Percentiles rank a stretch among this genome's conserved stretches.
phyloP scores from a whole-genome alignment of 2,888 invertebrate genomes.

The Athripsodes cinereus region DNA sequence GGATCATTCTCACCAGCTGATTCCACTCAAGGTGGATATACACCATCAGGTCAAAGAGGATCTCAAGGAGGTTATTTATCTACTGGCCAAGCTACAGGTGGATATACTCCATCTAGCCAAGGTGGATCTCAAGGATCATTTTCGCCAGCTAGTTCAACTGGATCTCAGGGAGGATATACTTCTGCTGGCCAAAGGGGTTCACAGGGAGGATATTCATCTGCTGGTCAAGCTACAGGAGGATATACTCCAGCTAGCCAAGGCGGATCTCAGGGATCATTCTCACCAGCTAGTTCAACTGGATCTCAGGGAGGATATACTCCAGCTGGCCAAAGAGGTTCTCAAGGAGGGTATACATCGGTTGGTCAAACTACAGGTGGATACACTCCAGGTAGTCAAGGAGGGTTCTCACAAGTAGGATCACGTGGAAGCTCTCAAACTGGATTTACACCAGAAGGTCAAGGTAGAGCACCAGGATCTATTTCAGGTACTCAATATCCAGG shows the following conservation, averaged over 20 bases:
- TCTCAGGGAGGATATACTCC: background rate
- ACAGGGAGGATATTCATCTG: background rate
- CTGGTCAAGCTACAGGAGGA: background rate
- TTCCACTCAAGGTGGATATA: background rate
- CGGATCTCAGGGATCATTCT: conserved; percentile 19
- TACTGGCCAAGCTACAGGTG: conserved; percentile 13
- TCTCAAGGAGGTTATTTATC: background rate
- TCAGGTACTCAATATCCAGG: conserved; percentile 8
- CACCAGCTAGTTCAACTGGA: conserved; percentile 10
- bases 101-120: background rate
- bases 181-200: background rate
- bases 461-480: conserved; percentile 16
- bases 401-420: conserved; percentile 14
- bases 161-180: conserved; percentile 11
- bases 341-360: conserved; percentile 4
- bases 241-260: conserved; percentile 16
- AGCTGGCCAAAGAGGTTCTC: conserved; percentile 22
- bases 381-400: conserved; percentile 14
- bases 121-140: background rate
- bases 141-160: conserved; percentile 10
- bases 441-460: conserved; percentile 21
- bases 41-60: background rate
- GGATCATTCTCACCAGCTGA: conserved; percentile 13
- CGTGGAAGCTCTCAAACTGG: conserved; percentile 25
- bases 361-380: conserved; percentile 10